phyloP scores from a whole-genome alignment of 2,888 invertebrate genomes.

The Agrotis ipsilon region DNA sequence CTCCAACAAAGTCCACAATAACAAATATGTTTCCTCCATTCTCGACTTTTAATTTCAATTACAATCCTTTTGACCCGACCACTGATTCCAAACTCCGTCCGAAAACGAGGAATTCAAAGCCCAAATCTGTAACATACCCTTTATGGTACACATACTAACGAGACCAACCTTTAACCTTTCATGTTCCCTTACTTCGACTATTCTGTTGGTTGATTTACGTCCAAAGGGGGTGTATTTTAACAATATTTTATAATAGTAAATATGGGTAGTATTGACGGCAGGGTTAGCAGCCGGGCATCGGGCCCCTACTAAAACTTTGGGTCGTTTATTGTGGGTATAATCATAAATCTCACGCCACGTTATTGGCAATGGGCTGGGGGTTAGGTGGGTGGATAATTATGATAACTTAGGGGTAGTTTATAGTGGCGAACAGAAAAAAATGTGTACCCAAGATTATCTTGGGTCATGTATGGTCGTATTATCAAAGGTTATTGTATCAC shows the following conservation, averaged over 20 bases:
- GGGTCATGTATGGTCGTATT: slow-evolving; percentile 1
- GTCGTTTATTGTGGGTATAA: slow-evolving; percentile 77
- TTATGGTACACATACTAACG: slow-evolving; percentile 48
- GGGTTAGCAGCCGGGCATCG: slow-evolving; percentile 70
- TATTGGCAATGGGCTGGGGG: slow-evolving; percentile 73
- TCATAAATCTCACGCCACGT: slow-evolving; percentile 78
- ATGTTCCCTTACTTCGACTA: slow-evolving; percentile 51
- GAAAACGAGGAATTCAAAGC: slow-evolving; percentile 50
- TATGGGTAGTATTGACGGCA: slow-evolving; percentile 68
- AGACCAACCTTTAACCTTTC: slow-evolving; percentile 61
- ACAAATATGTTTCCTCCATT: slow-evolving; percentile 11
- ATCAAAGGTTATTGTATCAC: background rate
- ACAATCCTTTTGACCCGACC: slow-evolving; percentile 29
- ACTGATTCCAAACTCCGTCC: slow-evolving; percentile 43
- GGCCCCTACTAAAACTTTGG: slow-evolving; percentile 73
- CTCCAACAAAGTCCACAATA: background rate
- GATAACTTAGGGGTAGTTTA: slow-evolving; percentile 69
- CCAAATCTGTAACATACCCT: slow-evolving; percentile 48
- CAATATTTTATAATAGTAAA: slow-evolving; percentile 66
- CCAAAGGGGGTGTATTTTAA: slow-evolving; percentile 60
- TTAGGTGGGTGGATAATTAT: slow-evolving; percentile 74
- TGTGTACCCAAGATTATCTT: slow-evolving; percentile 30
- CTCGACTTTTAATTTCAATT: slow-evolving; percentile 41
- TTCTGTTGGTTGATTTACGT: slow-evolving; percentile 62
- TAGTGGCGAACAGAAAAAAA: slow-evolving; percentile 37